A percentile compares a stretch with the other conserved stretches of the same genome.
Evolutionary conservation across 1,140 invertebrate species (phyloP).

Genomic region (Bombus turneri): DNA sequence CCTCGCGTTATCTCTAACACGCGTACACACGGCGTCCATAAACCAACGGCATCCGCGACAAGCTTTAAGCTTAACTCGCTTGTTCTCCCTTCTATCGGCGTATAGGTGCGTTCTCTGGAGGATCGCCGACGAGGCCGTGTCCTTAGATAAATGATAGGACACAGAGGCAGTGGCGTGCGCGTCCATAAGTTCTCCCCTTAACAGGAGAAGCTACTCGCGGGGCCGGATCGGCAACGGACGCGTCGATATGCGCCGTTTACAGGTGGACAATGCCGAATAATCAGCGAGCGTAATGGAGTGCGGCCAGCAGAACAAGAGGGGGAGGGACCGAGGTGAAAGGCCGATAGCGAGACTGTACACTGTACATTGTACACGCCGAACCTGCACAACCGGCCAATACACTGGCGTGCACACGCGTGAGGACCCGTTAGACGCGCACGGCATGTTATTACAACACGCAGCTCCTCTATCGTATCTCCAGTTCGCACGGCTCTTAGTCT

Average conservation of each 20-base stretch:
- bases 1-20: conserved; percentile 1
- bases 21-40: not conserved
- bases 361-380: not conserved
- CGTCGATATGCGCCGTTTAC: conserved; percentile 66
- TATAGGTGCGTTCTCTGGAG: not conserved
- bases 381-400: not conserved
- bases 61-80: not conserved
- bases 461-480: conserved; percentile 55
- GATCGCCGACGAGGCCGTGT: not conserved
- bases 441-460: conserved; percentile 68
- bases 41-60: not conserved
- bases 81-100: not conserved
- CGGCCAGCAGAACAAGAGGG: conserved; percentile 30
- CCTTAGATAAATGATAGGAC: conserved; percentile 36
- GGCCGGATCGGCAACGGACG: conserved; percentile 52
- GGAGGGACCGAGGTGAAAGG: conserved; percentile 38
- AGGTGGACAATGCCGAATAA: conserved; percentile 71
- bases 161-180: conserved; percentile 15
- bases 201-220: conserved; percentile 31
- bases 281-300: conserved; percentile 65
- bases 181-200: conserved; percentile 14
- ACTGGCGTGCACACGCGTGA: conserved; percentile 40
- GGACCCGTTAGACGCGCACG: conserved; percentile 50
- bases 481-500: conserved; percentile 60
- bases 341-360: conserved; percentile 42